These are phyloP conservation scores for Drosophila merina DNA, from an alignment of 2,888 invertebrate genomes.

Conservation along the genomic window DNA sequence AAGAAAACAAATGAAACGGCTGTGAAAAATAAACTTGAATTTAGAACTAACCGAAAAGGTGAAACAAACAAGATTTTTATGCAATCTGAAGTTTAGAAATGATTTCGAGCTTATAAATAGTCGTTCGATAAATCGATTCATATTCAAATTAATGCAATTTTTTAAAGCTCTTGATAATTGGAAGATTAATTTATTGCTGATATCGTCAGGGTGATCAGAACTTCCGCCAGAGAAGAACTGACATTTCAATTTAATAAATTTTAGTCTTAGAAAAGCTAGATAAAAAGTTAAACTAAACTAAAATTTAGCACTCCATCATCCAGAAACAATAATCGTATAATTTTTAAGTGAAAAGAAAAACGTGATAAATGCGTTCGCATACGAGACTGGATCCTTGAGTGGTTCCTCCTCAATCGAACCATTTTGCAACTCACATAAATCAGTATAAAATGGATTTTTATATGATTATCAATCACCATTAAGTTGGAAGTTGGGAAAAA, in stretches of 20 bases:
- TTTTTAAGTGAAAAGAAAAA: background rate
- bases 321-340: background rate
- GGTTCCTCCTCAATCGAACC: conserved; percentile 8
- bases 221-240: conserved; percentile 23
- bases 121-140: conserved; percentile 23
- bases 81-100: conserved; percentile 22
- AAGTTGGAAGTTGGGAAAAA: conserved; percentile 38
- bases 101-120: conserved; percentile 22
- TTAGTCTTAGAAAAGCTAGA: background rate
- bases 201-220: conserved; percentile 19
- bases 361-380: conserved; percentile 8
- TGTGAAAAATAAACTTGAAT: conserved; percentile 21
- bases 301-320: background rate
- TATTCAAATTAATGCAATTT: conserved; percentile 34
- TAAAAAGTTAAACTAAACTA: background rate
- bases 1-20: conserved; percentile 6
- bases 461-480: conserved; percentile 65
- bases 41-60: conserved; percentile 2
- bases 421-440: conserved; percentile 28
- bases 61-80: background rate
- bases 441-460: conserved; percentile 33
- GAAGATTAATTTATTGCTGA: conserved; percentile 19
- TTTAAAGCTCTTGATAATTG: conserved; percentile 23
- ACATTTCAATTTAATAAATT: conserved; percentile 13
- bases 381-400: conserved; percentile 8